Evolutionary conservation across 2,113 vertebrate species (phyloP).

Genomic region (Monopterus albus): DNA sequence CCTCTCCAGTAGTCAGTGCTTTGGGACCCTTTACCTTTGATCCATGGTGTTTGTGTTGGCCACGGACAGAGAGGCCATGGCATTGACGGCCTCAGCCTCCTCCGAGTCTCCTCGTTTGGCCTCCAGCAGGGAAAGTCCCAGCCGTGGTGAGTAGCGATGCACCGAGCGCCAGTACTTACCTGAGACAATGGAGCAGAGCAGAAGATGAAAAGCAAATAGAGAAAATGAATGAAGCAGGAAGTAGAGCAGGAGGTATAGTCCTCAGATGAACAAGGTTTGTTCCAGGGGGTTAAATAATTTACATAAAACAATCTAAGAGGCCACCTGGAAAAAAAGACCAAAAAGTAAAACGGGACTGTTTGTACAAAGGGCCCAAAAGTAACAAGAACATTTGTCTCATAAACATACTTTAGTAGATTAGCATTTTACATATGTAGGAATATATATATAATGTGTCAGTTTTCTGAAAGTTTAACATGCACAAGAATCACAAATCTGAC

Average conservation of each 20-base stretch:
- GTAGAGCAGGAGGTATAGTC: background rate
- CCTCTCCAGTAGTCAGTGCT: background rate
- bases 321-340: too few species aligned
- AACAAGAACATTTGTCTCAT: too few species aligned
- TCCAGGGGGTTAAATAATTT: too few species aligned
- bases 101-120: conserved; percentile 88
- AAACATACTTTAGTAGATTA: too few species aligned
- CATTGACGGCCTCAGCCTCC: conserved; percentile 91
- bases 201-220: background rate
- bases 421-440: too few species aligned
- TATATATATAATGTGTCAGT: too few species aligned
- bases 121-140: conserved; percentile 87
- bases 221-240: background rate
- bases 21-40: conserved; percentile 74
- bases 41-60: conserved; percentile 84
- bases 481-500: too few species aligned
- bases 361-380: too few species aligned
- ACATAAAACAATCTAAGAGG: too few species aligned
- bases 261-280: too few species aligned
- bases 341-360: too few species aligned
- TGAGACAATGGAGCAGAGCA: conserved; percentile 42
- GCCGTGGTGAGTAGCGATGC: conserved; percentile 75
- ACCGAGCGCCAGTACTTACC: conserved; percentile 91
- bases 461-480: too few species aligned
- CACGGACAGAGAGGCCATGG: conserved; percentile 92